Conservation (phyloP, 2,113 vertebrate genomes). For the Hipposideros armiger region DNA sequence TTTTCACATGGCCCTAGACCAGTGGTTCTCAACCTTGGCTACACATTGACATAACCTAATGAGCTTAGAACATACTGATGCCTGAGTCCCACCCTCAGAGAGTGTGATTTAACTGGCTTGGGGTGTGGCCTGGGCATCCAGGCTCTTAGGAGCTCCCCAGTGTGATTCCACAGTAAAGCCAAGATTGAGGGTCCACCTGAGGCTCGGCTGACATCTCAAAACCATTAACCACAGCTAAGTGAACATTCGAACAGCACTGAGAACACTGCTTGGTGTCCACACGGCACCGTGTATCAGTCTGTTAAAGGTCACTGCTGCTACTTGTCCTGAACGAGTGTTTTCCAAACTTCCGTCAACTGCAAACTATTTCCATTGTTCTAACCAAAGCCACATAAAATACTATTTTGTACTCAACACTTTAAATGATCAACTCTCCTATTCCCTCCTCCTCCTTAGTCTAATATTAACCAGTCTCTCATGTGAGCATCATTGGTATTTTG, state of each 20-base stretch:
- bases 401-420: not conserved
- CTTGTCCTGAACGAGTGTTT: not conserved
- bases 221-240: not conserved
- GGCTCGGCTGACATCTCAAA: not conserved
- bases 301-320: not conserved
- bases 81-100: not conserved
- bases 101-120: not conserved
- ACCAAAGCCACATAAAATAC: conserved; percentile 15
- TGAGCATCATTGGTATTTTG: not conserved
- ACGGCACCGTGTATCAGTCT: not conserved
- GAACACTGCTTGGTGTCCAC: not conserved
- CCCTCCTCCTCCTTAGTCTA: not conserved
- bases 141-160: not conserved
- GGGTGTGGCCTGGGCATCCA: not conserved
- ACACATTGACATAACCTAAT: not conserved
- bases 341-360: not conserved
- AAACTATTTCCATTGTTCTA: not conserved
- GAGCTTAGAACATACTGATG: not conserved
- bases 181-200: not conserved
- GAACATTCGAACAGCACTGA: not conserved
- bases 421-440: not conserved
- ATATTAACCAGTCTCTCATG: not conserved
- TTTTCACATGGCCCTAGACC: not conserved
- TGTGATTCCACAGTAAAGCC: not conserved
- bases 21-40: not conserved